These are phyloP conservation scores for Corvus hawaiiensis DNA, from an alignment of 2,113 vertebrate species.

Conservation along the genomic window DNA sequence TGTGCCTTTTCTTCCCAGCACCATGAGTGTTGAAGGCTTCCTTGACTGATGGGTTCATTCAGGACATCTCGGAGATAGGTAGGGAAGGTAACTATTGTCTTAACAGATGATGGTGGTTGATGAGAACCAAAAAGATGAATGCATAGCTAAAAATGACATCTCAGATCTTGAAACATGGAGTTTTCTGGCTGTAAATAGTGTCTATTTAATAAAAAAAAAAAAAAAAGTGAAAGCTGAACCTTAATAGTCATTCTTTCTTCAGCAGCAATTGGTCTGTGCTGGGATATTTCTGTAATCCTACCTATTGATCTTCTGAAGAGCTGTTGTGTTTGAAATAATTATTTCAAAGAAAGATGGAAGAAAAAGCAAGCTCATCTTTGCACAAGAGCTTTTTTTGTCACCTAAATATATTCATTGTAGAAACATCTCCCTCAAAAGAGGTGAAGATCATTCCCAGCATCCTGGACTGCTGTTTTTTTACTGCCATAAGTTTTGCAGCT, in stretches of 20 bases:
- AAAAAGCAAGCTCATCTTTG: not conserved
- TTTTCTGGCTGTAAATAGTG: conserved; percentile 18
- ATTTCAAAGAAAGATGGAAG: conserved; percentile 29
- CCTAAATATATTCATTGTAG: not conserved
- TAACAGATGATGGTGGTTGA: not conserved
- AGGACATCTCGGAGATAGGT: not conserved
- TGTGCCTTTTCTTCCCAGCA: not conserved
- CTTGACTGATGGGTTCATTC: conserved; percentile 11
- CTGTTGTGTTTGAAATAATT: conserved; percentile 55
- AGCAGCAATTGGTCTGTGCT: not conserved
- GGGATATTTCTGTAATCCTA: conserved; percentile 33
- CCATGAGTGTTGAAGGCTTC: not conserved
- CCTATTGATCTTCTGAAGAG: conserved; percentile 37
- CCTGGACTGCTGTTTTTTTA: not conserved
- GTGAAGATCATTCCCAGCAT: not conserved
- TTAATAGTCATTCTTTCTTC: conserved; percentile 9
- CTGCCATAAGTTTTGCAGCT: conserved; percentile 36
- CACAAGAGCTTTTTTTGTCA: not conserved
- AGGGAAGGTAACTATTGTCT: not conserved
- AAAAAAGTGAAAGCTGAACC: not conserved
- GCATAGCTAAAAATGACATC: not conserved
- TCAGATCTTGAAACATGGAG: not conserved
- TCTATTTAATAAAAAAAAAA: not conserved
- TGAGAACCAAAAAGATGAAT: conserved; percentile 18
- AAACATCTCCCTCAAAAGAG: not conserved